A percentile compares a stretch with the other conserved stretches of the same genome.
Evolutionary conservation across 2,888 invertebrate genomes (phyloP).

Genomic region (Marronus borbonicus): DNA sequence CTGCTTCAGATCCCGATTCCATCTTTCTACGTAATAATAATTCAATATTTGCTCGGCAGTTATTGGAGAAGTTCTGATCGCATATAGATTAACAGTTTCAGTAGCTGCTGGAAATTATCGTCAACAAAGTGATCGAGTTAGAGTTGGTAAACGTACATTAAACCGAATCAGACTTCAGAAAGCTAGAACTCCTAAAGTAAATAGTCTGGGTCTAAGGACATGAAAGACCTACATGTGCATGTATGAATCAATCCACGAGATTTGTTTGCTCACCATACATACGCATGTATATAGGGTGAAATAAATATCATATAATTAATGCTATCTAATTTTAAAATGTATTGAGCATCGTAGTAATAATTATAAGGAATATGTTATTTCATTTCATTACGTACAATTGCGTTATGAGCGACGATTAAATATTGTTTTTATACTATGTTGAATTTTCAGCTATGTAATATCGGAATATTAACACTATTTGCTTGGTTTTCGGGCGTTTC

Average conservation of each 20-base stretch:
- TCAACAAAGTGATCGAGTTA: conserved; percentile 50
- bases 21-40: conserved; percentile 12
- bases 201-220: conserved; percentile 48
- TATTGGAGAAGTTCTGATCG: conserved; percentile 45
- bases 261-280: conserved; percentile 26
- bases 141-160: conserved; percentile 49
- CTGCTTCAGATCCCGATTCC: not conserved
- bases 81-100: conserved; percentile 46
- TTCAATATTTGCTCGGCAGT: conserved; percentile 36
- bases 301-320: not conserved
- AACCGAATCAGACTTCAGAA: conserved; percentile 52
- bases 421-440: too few species aligned
- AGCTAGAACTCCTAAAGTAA: conserved; percentile 49
- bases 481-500: too few species aligned
- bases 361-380: too few species aligned
- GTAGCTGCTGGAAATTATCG: conserved; percentile 36
- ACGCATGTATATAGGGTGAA: not conserved
- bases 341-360: too few species aligned
- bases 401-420: too few species aligned
- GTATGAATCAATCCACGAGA: conserved; percentile 52
- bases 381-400: too few species aligned
- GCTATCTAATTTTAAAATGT: too few species aligned
- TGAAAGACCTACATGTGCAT: conserved; percentile 51
- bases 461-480: too few species aligned
- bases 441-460: too few species aligned